Base-by-base conservation (phyloP, 2,797 vertebrate genomes). In the Pangasius sanitwongsei region DNA sequence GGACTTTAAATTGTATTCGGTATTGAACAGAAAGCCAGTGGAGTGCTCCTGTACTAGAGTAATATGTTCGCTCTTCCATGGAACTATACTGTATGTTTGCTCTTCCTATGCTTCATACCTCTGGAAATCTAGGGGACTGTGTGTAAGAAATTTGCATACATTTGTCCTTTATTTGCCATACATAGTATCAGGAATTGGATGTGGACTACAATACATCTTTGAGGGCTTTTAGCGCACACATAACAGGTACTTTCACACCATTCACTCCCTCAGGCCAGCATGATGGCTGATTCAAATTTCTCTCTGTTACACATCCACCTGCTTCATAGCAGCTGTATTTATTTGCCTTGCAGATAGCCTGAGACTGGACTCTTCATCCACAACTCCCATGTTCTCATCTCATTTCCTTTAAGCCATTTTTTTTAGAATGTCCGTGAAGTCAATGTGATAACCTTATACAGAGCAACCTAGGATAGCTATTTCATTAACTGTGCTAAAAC, bases 341-440 rank as follows among this genome's bases (percentile, higher is more conserved):
- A 89, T 91, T 91, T 91, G 85, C 81, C 87, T 91, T 88, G 87
- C 89, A 89, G 87, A 87, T 91, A 44, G 78, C 83, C 59, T 69
- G 34, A 78, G 72, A 44, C 82, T 41, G 16, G 31, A 65, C 70
- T 41, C 57, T n/a, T 67, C 50, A 81, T 80, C 37, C 28, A 48
- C 74, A 63, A 4, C 75, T 41, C 6, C 23, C n/a, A 37, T 75
- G 57, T 88, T 50, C 55, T 85, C 59, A 70, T 59, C 53, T 83
- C 25, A 86, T 81, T 81, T 89, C 28, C 31, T 89, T 34, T 69
- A 78, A 77, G 44, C 28, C 44, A 74, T 37, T 74, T 31, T 74
- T 50, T 83, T 50, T 41, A 34, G 37, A 34, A 69, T 53, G 4
- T 84, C 37, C n/a, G 53, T 83, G 8, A 50, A 77, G 28, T 75